Base-by-base conservation (phyloP, 2,888 invertebrate species). In the Pristionchus exspectatus region DNA sequence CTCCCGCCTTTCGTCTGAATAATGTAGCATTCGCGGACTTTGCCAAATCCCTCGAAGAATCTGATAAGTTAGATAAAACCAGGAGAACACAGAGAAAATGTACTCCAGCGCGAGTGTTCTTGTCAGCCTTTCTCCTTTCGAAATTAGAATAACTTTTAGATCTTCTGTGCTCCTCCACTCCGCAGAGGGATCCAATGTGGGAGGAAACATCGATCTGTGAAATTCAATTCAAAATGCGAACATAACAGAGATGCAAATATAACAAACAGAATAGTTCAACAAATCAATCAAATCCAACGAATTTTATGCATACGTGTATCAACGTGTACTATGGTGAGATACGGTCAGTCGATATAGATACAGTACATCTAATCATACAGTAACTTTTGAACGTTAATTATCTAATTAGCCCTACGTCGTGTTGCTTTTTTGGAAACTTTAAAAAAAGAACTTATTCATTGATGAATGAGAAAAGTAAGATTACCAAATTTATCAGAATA, bases 41-140 rank as follows among this genome's bases (percentile, higher is more conserved):
- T 54, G 12, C 81, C 81, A 18, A 50, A 81, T 81, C 16, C 50
- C 18, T 50, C n/a, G 50, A 81, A 81, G 54, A 54, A 81, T 81
- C 81, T 81, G 54, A 54, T 27, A 72, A 63, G 18, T 3, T 27
- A 27, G 14, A 81, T 27, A 27, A 81, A 44, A 16, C 0, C 3
- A 21, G 4, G 44, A 24, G 7, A 81, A 12, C 12, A n/a, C 12
- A n/a, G 14, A 33, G 33, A 72, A 12, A 72, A 50, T 50, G 16
- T 54, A 81, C 81, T 1, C 10, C 12, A 50, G 14, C 4, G 81
- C 50, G 50, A 50, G n/a, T 50, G 81, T 14, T 81, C 27, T 81
- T 24, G 44, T 50, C 27, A 81, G 50, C 44, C 38, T 81, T 50
- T 50, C 50, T 12, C n/a, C 27, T 7, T 81, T 81, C 0, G 50